Evolutionary conservation across 2,888 invertebrate genomes (phyloP).

Genomic region (Ptilodon capucinus): DNA sequence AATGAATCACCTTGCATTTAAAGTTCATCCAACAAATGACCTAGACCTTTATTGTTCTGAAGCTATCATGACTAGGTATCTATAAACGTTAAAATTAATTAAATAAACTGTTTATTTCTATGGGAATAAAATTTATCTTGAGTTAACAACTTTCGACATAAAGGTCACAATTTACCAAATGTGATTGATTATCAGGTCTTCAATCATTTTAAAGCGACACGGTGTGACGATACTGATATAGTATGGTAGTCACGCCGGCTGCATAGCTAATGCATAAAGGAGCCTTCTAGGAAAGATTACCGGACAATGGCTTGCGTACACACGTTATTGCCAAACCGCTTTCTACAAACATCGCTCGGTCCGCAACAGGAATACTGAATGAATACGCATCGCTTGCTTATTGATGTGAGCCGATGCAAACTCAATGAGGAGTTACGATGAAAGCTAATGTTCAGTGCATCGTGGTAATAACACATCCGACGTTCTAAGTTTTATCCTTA

Average conservation of each 20-base stretch:
- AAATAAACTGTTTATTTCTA: neutral
- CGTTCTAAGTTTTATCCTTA: neutral
- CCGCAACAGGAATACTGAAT: constrained; percentile 67
- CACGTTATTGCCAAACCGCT: constrained; percentile 78
- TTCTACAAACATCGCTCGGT: constrained; percentile 69
- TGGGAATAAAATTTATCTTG: neutral
- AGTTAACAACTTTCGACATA: neutral
- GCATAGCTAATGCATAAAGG: constrained; percentile 66
- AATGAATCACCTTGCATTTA: constrained; percentile 63
- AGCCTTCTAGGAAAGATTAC: constrained; percentile 78
- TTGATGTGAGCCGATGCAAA: constrained; percentile 35
- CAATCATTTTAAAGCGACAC: constrained; percentile 24
- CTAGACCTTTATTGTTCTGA: constrained; percentile 53
- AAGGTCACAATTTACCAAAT: constrained; percentile 5
- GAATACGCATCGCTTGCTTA: constrained; percentile 40
- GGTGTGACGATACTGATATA: constrained; percentile 30
- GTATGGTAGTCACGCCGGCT: constrained; percentile 63
- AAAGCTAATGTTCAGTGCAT: constrained; percentile 16
- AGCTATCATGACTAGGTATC: constrained; percentile 2
- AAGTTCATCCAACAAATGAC: constrained; percentile 54
- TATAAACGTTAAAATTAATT: constrained; percentile 6
- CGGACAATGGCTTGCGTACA: constrained; percentile 72
- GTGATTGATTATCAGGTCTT: constrained; percentile 11
- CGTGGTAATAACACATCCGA: neutral
- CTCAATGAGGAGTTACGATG: constrained; percentile 12